Percentiles rank a stretch among this genome's conserved stretches.
Conservation (phyloP, 2,113 vertebrate species). For the Ctenomys sociabilis region DNA sequence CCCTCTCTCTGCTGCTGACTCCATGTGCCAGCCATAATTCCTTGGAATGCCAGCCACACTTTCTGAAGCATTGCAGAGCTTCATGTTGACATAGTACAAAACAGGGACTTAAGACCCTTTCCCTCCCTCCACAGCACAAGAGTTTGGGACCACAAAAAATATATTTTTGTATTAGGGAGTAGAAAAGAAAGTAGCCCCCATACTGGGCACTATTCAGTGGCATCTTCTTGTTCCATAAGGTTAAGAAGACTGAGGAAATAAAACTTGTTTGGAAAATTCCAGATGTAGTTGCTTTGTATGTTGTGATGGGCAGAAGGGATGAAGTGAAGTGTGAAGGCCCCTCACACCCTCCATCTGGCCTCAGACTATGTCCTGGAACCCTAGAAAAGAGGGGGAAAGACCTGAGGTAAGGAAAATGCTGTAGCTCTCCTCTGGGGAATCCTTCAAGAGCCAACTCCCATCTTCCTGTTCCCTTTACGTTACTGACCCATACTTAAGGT, state of each 20-base stretch:
- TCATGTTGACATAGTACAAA: constrained; percentile 57
- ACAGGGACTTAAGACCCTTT: constrained; percentile 55
- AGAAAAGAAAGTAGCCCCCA: constrained; percentile 75
- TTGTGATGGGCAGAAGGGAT: no score
- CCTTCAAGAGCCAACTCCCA: constrained; percentile 41
- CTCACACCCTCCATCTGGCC: constrained; percentile 81
- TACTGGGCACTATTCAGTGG: constrained; percentile 77
- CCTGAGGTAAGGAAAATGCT: constrained; percentile 76
- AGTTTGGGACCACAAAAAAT: constrained; percentile 80
- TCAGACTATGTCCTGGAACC: constrained; percentile 81
- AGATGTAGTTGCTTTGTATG: constrained; percentile 80
- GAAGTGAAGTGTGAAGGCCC: constrained; percentile 75
- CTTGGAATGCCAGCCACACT: constrained; percentile 37
- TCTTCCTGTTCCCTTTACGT: background rate
- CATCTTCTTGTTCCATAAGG: constrained; percentile 79
- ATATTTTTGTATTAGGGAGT: constrained; percentile 79
- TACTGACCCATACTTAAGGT: background rate
- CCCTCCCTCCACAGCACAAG: constrained; percentile 78
- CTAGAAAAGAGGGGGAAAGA: constrained; percentile 82
- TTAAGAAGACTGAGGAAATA: constrained; percentile 83
- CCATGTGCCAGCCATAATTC: constrained; percentile 33
- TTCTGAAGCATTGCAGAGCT: constrained; percentile 48
- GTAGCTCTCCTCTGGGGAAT: constrained; percentile 13
- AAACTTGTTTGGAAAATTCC: constrained; percentile 83
- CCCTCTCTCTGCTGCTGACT: constrained; percentile 48